phyloP scores from a whole-genome alignment of 1,140 invertebrate genomes.

The Tachypleus tridentatus region DNA sequence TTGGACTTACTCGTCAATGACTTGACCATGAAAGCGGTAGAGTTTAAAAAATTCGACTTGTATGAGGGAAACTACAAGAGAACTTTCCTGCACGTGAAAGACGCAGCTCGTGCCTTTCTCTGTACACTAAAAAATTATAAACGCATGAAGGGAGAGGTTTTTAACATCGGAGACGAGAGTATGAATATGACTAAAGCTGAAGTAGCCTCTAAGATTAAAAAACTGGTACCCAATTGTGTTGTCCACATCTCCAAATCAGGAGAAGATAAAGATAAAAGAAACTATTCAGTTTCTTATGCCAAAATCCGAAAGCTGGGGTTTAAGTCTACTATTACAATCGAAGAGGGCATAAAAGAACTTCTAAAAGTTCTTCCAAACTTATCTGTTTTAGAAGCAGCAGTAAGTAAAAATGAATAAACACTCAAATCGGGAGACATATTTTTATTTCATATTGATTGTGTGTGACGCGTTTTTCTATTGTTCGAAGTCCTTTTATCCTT shows the following conservation, averaged over 20 bases:
- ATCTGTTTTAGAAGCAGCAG: conserved; percentile 18
- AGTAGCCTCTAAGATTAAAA: conserved; percentile 19
- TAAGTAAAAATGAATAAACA: conserved; percentile 20
- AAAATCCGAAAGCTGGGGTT: conserved; percentile 27
- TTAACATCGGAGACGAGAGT: conserved; percentile 27
- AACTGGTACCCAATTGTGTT: conserved; percentile 17
- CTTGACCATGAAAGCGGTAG: conserved; percentile 21
- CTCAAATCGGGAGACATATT: too few species aligned
- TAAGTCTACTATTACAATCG: conserved; percentile 19
- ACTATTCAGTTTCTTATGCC: conserved; percentile 26
- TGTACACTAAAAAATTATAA: conserved; percentile 25
- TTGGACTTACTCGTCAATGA: conserved; percentile 27
- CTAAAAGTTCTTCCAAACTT: conserved; percentile 23
- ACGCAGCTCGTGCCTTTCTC: conserved; percentile 25
- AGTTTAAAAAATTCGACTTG: conserved; percentile 16
- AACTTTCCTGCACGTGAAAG: conserved; percentile 27
- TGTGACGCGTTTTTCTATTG: too few species aligned
- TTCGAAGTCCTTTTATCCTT: too few species aligned
- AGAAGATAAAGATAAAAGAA: conserved; percentile 27
- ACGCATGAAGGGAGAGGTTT: conserved; percentile 24
- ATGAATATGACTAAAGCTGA: conserved; percentile 27
- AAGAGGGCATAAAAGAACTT: conserved; percentile 26
- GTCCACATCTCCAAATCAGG: conserved; percentile 16
- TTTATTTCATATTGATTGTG: too few species aligned
- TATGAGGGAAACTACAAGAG: conserved; percentile 25